These are phyloP conservation scores for Eurytoma californica DNA, from an alignment of 2,888 invertebrate species.

Conservation along the genomic window DNA sequence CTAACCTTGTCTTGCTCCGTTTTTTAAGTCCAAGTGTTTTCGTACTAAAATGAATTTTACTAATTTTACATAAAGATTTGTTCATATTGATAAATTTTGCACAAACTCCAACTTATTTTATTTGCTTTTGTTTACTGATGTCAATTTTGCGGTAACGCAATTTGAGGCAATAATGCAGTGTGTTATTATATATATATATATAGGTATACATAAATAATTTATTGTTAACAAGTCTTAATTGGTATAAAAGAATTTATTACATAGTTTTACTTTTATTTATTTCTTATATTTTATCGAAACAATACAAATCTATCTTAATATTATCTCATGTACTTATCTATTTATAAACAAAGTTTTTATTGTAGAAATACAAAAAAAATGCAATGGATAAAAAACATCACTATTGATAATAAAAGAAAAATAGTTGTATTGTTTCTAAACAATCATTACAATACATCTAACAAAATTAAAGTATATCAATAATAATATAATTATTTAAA, in stretches of 20 bases:
- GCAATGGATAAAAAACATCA: slow-evolving; percentile 46
- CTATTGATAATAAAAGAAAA: slow-evolving; percentile 54
- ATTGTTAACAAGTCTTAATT: too few species aligned
- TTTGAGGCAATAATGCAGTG: slow-evolving; percentile 19
- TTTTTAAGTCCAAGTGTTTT: not conserved
- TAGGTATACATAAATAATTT: slow-evolving; percentile 1
- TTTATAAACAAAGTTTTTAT: slow-evolving; percentile 36
- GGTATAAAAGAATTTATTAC: not conserved
- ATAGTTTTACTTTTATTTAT: slow-evolving; percentile 20
- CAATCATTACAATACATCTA: slow-evolving; percentile 67
- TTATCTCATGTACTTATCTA: slow-evolving; percentile 24
- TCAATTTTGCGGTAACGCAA: slow-evolving; percentile 8
- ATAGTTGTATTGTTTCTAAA: slow-evolving; percentile 61
- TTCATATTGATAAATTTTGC: too few species aligned
- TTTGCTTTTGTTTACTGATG: not conserved
- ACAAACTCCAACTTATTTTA: not conserved
- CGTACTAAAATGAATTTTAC: slow-evolving; percentile 8
- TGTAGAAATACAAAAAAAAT: slow-evolving; percentile 31
- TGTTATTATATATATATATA: not conserved
- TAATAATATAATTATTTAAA: slow-evolving; percentile 63
- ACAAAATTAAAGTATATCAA: slow-evolving; percentile 68
- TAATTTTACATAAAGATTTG: too few species aligned
- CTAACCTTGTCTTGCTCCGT: slow-evolving; percentile 12
- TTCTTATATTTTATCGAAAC: slow-evolving; percentile 16
- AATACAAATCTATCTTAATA: slow-evolving; percentile 3